phyloP scores from a whole-genome alignment of 2,113 vertebrate species.

The Nestor notabilis region DNA sequence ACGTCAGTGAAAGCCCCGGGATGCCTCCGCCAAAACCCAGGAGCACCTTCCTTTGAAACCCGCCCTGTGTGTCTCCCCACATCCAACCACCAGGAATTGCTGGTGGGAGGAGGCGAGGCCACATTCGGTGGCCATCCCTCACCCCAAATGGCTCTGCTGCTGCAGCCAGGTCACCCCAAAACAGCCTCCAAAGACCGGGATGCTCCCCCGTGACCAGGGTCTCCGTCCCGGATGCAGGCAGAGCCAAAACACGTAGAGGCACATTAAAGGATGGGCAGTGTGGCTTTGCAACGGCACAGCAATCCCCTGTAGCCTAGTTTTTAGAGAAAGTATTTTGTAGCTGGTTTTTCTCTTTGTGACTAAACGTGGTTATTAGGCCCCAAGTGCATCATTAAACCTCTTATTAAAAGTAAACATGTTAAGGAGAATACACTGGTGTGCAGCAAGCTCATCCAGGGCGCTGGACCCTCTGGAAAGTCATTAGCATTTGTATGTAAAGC shows the following conservation, averaged over 20 bases:
- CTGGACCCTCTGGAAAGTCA: slow-evolving; percentile 59
- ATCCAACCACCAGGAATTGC: rapidly evolving
- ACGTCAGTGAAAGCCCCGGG: background rate
- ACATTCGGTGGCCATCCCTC: rapidly evolving
- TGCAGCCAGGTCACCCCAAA: rapidly evolving
- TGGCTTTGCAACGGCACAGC: background rate
- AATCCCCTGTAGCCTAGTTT: slow-evolving; percentile 63
- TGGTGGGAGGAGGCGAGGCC: background rate
- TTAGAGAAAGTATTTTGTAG: slow-evolving; percentile 52
- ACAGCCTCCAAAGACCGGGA: background rate
- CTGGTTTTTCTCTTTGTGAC: slow-evolving; percentile 62
- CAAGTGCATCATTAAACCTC: slow-evolving; percentile 53
- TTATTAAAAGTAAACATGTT: slow-evolving; percentile 56
- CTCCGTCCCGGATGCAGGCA: background rate
- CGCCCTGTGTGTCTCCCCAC: background rate
- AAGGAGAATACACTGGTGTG: background rate
- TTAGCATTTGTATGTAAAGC: slow-evolving; percentile 60
- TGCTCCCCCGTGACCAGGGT: rapidly evolving
- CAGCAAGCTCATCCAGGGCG: background rate
- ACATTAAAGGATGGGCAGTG: background rate
- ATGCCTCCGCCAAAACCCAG: background rate
- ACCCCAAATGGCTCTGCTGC: rapidly evolving
- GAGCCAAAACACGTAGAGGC: background rate
- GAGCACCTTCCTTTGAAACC: background rate
- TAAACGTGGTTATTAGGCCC: slow-evolving; percentile 49